Conservation (phyloP, 2,797 vertebrate species). For the Sebastes baramenuke region DNA sequence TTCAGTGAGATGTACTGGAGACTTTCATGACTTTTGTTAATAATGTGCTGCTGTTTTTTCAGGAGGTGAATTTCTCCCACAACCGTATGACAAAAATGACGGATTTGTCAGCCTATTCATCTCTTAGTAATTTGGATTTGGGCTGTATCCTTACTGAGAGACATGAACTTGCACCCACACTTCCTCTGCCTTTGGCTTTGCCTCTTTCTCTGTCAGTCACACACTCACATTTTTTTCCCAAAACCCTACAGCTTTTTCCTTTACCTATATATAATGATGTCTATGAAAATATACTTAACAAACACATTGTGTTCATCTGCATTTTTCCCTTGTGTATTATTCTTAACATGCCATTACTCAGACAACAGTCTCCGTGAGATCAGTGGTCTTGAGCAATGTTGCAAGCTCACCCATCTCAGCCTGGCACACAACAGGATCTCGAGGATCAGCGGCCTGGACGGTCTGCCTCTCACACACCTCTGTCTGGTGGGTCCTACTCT, state of each 20-base stretch:
- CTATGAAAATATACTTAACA: neutral
- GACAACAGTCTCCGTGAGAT: slow-evolving; percentile 90
- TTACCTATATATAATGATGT: neutral
- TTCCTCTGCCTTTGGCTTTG: neutral
- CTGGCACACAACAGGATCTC: slow-evolving; percentile 89
- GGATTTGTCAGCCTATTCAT: slow-evolving; percentile 84
- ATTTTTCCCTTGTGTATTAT: neutral
- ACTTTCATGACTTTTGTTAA: slow-evolving; percentile 19
- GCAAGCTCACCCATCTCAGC: slow-evolving; percentile 84
- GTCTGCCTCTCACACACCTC: slow-evolving; percentile 86
- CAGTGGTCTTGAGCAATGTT: slow-evolving; percentile 86
- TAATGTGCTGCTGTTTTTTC: slow-evolving; percentile 32
- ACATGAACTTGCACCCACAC: neutral
- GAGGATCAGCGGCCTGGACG: slow-evolving; percentile 78
- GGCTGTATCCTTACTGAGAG: slow-evolving; percentile 89
- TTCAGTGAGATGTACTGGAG: neutral
- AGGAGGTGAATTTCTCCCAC: slow-evolving; percentile 92
- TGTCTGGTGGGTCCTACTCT: slow-evolving; percentile 82
- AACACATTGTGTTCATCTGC: neutral
- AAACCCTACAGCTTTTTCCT: neutral
- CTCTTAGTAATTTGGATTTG: slow-evolving; percentile 86
- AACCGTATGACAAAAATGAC: slow-evolving; percentile 89
- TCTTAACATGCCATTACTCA: slow-evolving; percentile 64
- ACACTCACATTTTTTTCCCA: neutral
- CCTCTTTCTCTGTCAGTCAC: neutral